phyloP scores from a whole-genome alignment of 1,140 invertebrate species.

The Calephelis virginiensis region DNA sequence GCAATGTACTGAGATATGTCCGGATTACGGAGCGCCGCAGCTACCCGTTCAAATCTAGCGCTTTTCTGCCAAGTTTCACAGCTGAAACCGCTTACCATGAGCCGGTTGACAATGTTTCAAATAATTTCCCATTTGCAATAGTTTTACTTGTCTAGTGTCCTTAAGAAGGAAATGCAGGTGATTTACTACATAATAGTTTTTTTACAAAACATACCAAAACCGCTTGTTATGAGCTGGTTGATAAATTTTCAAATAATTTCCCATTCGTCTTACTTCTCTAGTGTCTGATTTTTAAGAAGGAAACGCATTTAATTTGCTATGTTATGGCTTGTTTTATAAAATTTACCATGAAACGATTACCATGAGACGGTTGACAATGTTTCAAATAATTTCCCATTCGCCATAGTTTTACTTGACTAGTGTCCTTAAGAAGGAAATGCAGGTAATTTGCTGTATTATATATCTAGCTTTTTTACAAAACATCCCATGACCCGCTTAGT shows the following conservation, averaged over 20 bases:
- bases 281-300: too few relatives aligned
- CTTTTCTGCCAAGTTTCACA: slow-evolving; percentile 63
- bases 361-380: too few relatives aligned
- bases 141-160: background rate
- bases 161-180: background rate
- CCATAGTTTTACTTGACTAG: too few relatives aligned
- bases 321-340: too few relatives aligned
- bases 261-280: background rate
- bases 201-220: slow-evolving; percentile 22
- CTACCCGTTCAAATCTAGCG: slow-evolving; percentile 49
- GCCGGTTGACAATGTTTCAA: slow-evolving; percentile 44
- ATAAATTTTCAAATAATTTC: slow-evolving; percentile 39
- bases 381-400: too few relatives aligned
- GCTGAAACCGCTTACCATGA: slow-evolving; percentile 60
- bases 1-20: slow-evolving; percentile 73
- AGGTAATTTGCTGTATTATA: too few relatives aligned
- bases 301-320: too few relatives aligned
- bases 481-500: slow-evolving; percentile 40
- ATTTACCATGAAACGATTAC: too few relatives aligned
- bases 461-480: too few relatives aligned
- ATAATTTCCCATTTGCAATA: slow-evolving; percentile 7
- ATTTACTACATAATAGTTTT: too few relatives aligned
- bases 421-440: too few relatives aligned
- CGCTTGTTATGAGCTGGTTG: slow-evolving; percentile 48
- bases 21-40: slow-evolving; percentile 61